Evolutionary conservation across 2,888 invertebrate genomes (phyloP), one percentile per base, ranked within the genome.

Genomic region (Caenorhabditis plicata): DNA sequence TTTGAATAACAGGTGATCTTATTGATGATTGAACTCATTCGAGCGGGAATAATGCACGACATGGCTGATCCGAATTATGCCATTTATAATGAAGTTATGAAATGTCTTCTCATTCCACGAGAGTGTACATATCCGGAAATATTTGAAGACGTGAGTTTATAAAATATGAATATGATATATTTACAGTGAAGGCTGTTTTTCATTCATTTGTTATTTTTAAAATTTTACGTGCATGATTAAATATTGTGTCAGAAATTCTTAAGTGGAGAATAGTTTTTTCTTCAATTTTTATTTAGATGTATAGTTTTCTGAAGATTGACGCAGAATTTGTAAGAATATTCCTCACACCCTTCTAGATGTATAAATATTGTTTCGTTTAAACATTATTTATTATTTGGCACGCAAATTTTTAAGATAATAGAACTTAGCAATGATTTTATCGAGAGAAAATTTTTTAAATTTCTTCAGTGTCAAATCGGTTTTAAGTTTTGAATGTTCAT

Each of bases 291-390:
- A 40, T 52, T 17, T 31, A 53, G 52, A 4, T 54, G 13, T 48
- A 48, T 38, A 47, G 48, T 19, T 54, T 54, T 27, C 20, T 54
- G 25, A 36, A 47, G 7, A 54, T 44, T 3, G 54, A 47, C 2
- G 13, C 26, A 7, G 26, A 39, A 38, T 54, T 54, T 15, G 54
- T 48, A 4, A 27, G 38, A 23, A 32, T n/a, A n/a, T 9, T 54
- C 9, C 33, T 54, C 43, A 39, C 32, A n/a, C n/a, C n/a, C n/a
- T n/a, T n/a, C n/a, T n/a, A n/a, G n/a, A n/a, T n/a, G n/a, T n/a
- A n/a, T n/a, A n/a, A n/a, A n/a, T n/a, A n/a, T n/a, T n/a, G n/a
- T n/a, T n/a, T n/a, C n/a, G n/a, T n/a, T n/a, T n/a, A n/a, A n/a
- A n/a, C n/a, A n/a, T n/a, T n/a, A n/a, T n/a, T n/a, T n/a, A n/a